Evolutionary conservation across 2,888 invertebrate genomes (phyloP), one percentile per base, ranked within the genome.

Genomic region (Ramazzottius varieornatus): DNA sequence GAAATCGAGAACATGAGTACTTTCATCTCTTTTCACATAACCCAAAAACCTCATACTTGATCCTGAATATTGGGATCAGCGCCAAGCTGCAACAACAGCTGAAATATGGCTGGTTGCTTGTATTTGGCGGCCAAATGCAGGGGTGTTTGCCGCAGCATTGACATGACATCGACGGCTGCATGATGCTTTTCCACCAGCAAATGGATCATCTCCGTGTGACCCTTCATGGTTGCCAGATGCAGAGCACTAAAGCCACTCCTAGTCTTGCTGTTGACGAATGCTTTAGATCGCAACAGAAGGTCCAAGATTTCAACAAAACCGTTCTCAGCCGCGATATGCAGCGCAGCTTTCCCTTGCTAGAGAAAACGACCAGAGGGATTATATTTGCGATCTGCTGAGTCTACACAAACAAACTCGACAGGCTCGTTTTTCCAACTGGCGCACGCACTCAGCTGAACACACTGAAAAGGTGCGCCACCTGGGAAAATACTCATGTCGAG

Each of bases 231-330:
- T 0, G 96, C 94, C 74, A 94, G 80, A 79, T 98, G 98, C 24
- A 98, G 80, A 0, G 96, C 94, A 2, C 98, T 96, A 71, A 94
- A 82, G 2, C 98, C 96, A 68, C 90, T 88, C 73, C 96, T 83
- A 0, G 94, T 93, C 77, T 96, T 94, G 24, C 93, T 93, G 78
- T 98, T 98, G 69, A 98, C 96, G 77, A 96, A 98, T 0, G 98
- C 96, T 78, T 96, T 96, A 78, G 92, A 86, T 65, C 88, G 85
- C 46, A 98, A 80, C 65, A 98, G 79, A 1, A 78, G 73, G 68
- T 80, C 79, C 82, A 89, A 79, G 1, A 81, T 77, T 46, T 76
- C 75, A 63, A 75, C 80, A 70, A 92, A 93, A 1, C 94, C 94
- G 72, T 86, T 86, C 77, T 94, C 92, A 0, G 79, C 78, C 0